Conservation (phyloP, 2,113 vertebrate species). For the Nibea coibor region DNA sequence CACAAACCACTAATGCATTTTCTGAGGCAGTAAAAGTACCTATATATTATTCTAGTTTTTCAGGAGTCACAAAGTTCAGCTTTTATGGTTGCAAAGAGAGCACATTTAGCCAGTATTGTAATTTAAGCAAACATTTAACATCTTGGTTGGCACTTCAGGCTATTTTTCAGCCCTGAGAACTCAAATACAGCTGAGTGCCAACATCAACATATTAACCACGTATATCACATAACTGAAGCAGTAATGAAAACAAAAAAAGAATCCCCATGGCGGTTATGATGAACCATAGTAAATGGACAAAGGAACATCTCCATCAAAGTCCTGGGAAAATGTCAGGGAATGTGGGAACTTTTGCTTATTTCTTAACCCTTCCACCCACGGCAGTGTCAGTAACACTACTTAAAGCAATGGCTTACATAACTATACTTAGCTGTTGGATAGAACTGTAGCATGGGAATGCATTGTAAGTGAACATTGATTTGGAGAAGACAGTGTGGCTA, state of each 20-base stretch:
- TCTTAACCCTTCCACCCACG: constrained; percentile 1
- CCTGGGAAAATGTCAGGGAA: constrained; percentile 51
- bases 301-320: constrained; percentile 44
- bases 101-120: constrained; percentile 24
- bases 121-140: constrained; percentile 43
- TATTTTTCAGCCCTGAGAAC: constrained; percentile 40
- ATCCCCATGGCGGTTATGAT: constrained; percentile 32
- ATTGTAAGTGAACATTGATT: neutral
- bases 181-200: constrained; percentile 30
- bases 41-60: constrained; percentile 1
- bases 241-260: constrained; percentile 43
- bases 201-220: constrained; percentile 55
- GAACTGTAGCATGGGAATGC: constrained; percentile 6
- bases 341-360: constrained; percentile 37
- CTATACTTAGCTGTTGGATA: constrained; percentile 3
- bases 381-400: constrained; percentile 21
- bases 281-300: constrained; percentile 29
- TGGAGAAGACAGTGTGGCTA: neutral
- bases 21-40: neutral
- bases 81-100: constrained; percentile 20
- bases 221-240: constrained; percentile 36
- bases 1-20: neutral
- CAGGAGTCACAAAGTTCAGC: neutral
- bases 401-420: neutral
- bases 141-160: constrained; percentile 26